Conservation (phyloP, 2,113 vertebrate species). For the Chloroceryle aenea region DNA sequence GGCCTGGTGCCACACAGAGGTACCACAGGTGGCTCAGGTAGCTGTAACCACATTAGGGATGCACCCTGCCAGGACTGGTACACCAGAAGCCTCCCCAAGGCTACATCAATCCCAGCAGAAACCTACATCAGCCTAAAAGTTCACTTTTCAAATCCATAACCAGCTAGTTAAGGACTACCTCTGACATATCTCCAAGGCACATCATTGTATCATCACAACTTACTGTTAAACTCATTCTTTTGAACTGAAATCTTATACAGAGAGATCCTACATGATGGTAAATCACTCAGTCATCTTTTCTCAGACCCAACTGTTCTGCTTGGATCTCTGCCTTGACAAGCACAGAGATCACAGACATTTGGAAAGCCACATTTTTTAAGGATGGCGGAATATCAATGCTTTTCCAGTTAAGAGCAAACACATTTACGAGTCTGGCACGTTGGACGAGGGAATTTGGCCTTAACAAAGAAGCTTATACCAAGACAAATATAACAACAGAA, state of each 20-base stretch:
- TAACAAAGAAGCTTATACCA: not conserved
- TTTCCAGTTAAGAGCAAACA: slow-evolving; percentile 29
- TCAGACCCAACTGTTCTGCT: not conserved
- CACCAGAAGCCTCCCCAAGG: not conserved
- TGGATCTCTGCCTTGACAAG: slow-evolving; percentile 11
- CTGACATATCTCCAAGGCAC: not conserved
- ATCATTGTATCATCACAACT: not conserved
- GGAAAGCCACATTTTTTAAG: not conserved
- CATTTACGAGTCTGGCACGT: not conserved
- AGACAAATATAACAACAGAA: not conserved
- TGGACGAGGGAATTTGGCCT: not conserved
- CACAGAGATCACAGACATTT: not conserved
- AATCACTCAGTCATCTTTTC: not conserved
- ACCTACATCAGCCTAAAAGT: not conserved
- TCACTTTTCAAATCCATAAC: not conserved
- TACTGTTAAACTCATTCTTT: not conserved
- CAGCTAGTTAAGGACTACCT: not conserved
- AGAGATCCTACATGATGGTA: not conserved
- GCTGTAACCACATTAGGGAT: not conserved
- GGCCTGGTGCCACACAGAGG: not conserved
- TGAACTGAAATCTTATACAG: not conserved
- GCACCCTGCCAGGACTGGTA: not conserved
- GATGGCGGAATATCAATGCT: not conserved
- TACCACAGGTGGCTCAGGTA: not conserved
- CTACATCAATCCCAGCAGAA: not conserved